Evolutionary conservation across 37 sponge, comb jelly and placozoan species (phyloP).

Genomic region (Aphrocallistes beatrix): DNA sequence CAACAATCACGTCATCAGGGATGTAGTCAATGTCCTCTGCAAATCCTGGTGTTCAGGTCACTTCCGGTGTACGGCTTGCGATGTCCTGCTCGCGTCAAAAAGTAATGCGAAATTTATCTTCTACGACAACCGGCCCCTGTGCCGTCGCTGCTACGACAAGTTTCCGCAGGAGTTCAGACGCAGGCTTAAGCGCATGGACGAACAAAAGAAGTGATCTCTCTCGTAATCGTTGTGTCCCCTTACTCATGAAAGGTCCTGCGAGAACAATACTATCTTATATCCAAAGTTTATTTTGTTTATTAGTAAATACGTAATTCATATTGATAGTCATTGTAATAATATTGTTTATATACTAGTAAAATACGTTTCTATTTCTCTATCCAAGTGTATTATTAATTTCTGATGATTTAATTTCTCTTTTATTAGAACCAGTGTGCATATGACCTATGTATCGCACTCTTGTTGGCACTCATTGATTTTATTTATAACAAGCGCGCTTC

Average conservation of each 20-base stretch:
- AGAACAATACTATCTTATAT: no score
- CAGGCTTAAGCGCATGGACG: conserved; percentile 53
- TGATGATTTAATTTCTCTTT: no score
- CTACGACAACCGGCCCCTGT: conserved; percentile 78
- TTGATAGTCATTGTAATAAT: no score
- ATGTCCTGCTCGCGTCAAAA: conserved; percentile 42
- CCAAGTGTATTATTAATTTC: no score
- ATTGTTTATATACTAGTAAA: no score
- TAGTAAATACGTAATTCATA: no score
- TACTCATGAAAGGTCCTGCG: conserved; percentile 12
- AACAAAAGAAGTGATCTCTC: not conserved
- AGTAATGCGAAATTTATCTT: conserved; percentile 76
- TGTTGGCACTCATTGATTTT: no score
- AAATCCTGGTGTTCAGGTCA: conserved; percentile 92
- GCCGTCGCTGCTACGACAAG: conserved; percentile 86
- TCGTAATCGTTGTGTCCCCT: not conserved
- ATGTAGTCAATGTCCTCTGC: conserved; percentile 63
- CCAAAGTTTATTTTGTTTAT: no score
- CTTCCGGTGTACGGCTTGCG: conserved; percentile 90
- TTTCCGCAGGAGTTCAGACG: conserved; percentile 72
- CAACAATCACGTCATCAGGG: conserved; percentile 62
- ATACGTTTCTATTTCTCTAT: no score
- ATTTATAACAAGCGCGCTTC: no score
- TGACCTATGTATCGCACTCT: no score
- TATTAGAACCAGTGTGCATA: no score